Base-by-base conservation (phyloP, 92 coral and sea anemone species). In the Chrysogorgia sp. region DNA sequence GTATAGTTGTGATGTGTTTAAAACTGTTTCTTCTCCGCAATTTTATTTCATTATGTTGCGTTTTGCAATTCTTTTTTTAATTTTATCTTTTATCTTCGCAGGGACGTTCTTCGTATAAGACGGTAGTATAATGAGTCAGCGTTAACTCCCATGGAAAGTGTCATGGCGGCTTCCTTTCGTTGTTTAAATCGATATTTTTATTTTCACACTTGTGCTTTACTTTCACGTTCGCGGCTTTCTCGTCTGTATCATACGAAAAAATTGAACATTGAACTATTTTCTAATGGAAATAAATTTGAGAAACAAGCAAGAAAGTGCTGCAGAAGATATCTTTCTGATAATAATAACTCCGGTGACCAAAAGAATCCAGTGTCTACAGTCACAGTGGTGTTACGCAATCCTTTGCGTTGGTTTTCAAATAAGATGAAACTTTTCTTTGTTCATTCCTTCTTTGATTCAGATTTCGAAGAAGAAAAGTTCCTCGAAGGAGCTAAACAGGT, bases 381-480 rank as follows among this genome's bases (percentile, higher is more conserved):
- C 17, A 58, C 75, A n/a, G 77, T 82, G 13, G 32, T 89, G 2
- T 82, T 89, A 7, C 90, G 88, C 57, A 89, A 91, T 10, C 92
- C 91, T 12, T 32, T 94, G 17, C 86, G 86, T 17, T 91, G 97
- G 98, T 75, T 91, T 14, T 67, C 87, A 34, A 87, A 86, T 57
- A 86, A 77, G 29, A 56, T 82, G 24, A 89, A 91, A 55, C 79
- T 91, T 21, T 90, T 86, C 81, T 48, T 90, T 17, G 77, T 96
- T 10, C 89, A 89, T 45, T 80, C 84, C 3, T 89, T 83, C 52
- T 87, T 91, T 63, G 99, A 91, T 80, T 84, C 75, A 21, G 97
- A 90, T 58, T 96, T 96, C 71, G 87, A 91, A 45, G 92, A 96
- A 64, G 82, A 79, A 17, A 96, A 90, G 60, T 96, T 96, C 61